These are phyloP conservation scores for Sardina pilchardus DNA, from an alignment of 2,113 vertebrate species.

Conservation along the genomic window DNA sequence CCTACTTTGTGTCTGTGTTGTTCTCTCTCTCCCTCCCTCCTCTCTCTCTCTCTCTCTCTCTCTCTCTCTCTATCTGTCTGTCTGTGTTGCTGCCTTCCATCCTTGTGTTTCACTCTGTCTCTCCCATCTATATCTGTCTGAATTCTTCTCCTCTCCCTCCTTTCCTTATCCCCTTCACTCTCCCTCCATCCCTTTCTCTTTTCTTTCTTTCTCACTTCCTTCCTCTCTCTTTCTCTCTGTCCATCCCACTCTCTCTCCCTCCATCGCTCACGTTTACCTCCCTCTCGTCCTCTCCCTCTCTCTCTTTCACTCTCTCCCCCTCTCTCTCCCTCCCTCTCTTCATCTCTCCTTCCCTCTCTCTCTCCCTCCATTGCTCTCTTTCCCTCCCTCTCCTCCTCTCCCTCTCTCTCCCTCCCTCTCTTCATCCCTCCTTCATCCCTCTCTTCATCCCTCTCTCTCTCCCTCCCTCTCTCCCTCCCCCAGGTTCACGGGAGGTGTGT, in stretches of 20 bases:
- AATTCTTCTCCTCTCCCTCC: conserved; percentile 17
- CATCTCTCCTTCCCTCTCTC: background rate
- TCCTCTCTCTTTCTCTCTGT: too few species aligned
- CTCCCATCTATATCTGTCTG: too few species aligned
- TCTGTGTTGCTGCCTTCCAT: too few species aligned
- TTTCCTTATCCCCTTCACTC: too few species aligned
- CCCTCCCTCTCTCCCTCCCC: conserved; percentile 11
- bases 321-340: too few species aligned
- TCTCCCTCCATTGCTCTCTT: conserved; percentile 16
- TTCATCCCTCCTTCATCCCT: background rate
- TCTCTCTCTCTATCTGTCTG: background rate
- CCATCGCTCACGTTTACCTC: conserved; percentile 20
- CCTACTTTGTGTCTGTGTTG: conserved; percentile 10
- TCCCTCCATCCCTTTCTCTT: too few species aligned
- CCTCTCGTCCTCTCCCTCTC: too few species aligned
- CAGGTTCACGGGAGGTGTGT: conserved; percentile 94
- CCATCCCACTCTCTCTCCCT: conserved; percentile 27
- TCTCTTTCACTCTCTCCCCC: background rate
- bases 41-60: background rate
- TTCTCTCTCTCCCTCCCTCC: background rate
- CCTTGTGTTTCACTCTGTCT: too few species aligned
- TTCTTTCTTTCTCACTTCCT: background rate
- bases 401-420: conserved; percentile 13
- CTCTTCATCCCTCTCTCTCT: background rate
- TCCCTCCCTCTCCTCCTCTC: conserved; percentile 22